Base-by-base conservation (phyloP, 2,797 vertebrate genomes). In the Lateolabrax maculatus region DNA sequence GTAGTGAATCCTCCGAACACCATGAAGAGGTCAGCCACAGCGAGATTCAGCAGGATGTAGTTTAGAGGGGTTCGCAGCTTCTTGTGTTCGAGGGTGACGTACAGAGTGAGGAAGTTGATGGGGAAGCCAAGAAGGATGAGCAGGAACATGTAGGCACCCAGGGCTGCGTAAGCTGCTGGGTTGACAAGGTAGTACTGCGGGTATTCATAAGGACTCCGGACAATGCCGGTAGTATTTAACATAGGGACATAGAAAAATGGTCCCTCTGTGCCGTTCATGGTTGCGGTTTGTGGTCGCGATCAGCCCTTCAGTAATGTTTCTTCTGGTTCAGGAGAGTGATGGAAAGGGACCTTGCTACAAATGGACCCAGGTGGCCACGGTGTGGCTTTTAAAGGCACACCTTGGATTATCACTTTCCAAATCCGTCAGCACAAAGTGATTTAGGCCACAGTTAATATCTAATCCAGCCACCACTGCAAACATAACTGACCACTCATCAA, bases 251-350 rank as follows among this genome's bases (percentile, higher is more conserved):
- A 99, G 93, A 98, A 99, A 80, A 87, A 96, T 27, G 96, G 95
- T 86, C 98, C 98, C 94, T 99, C 98, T 15, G 98, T 99, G 87
- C 98, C 98, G 0, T 99, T 99, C 98, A 99, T 99, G 96, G 87
- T 93, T 95, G 94, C 89, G 93, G 95, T 71, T 96, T 10, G 88
- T 55, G 86, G 85, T 93, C 81, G 88, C 95, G 94, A 79, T 98
- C 97, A 3, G 97, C 96, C 97, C 97, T 96, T 95, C 91, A 87
- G 67, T 90, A 21, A 62, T 87, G 88, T 90, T 90, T 91, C 85
- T 84, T 92, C 90, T 90, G 86, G 92, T 63, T 87, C 53, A 66
- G 87, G 79, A 86, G 74, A 88, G 89, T 77, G 86, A 93, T 85
- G 80, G 87, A 89, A 84, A 79, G 56, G 90, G 87, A 88, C 92